Evolutionary conservation across 2,797 vertebrate species (phyloP).

Genomic region (Thripadectes ignobilis): DNA sequence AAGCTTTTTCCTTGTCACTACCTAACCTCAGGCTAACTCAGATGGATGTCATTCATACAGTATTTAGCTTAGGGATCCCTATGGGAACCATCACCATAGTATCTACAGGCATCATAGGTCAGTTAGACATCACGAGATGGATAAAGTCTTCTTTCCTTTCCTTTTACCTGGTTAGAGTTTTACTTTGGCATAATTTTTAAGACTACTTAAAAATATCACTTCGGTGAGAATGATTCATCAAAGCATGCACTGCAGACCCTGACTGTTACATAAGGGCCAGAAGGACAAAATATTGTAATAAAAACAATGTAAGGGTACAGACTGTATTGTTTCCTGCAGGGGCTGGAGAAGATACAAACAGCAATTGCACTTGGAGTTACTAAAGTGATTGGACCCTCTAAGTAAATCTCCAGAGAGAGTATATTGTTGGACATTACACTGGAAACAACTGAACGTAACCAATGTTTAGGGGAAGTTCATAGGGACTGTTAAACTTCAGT

Average conservation of each 20-base stretch:
- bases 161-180: background rate
- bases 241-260: background rate
- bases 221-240: background rate
- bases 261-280: background rate
- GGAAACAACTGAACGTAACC: background rate
- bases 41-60: slow-evolving; percentile 23
- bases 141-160: background rate
- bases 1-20: slow-evolving; percentile 20
- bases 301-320: background rate
- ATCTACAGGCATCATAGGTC: background rate
- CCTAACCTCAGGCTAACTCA: slow-evolving; percentile 28
- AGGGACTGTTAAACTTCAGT: background rate
- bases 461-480: background rate
- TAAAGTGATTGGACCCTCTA: background rate
- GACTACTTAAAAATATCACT: background rate
- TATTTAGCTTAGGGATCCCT: slow-evolving; percentile 29
- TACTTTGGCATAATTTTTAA: background rate
- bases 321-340: background rate
- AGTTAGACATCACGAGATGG: background rate
- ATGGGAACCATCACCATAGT: slow-evolving; percentile 38
- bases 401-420: background rate
- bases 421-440: background rate
- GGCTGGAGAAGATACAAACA: background rate
- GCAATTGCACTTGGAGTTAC: background rate
- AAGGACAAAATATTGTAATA: background rate